phyloP scores from a whole-genome alignment of 2,113 vertebrate species.

The Cryptomyrus ogoouensis region DNA sequence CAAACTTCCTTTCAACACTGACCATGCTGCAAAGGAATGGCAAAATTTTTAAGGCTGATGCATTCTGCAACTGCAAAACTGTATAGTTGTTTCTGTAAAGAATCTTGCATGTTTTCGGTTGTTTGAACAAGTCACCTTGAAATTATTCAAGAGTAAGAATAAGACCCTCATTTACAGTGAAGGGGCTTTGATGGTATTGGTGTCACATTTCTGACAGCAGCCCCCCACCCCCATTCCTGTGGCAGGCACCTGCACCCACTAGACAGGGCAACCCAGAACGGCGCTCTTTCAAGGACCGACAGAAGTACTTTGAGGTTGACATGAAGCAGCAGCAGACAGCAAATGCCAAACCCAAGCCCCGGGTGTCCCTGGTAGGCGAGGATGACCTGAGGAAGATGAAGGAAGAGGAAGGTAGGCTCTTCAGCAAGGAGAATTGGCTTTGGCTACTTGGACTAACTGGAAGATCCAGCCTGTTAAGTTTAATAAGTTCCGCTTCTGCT shows the following conservation, averaged over 20 bases:
- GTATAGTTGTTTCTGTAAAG: neutral
- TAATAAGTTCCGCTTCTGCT: neutral
- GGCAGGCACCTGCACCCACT: conserved; percentile 43
- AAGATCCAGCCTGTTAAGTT: neutral
- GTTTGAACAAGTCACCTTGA: neutral
- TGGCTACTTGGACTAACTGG: neutral
- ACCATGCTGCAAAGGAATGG: neutral
- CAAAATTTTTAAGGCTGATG: neutral
- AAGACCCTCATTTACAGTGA: neutral
- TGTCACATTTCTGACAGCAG: neutral
- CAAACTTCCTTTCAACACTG: neutral
- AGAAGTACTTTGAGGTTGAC: conserved; percentile 95
- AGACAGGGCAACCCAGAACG: conserved; percentile 74
- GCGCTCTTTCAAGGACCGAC: conserved; percentile 85
- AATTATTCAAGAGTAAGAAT: neutral
- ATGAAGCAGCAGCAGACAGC: conserved; percentile 77
- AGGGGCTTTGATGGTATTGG: neutral
- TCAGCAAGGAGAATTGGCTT: neutral
- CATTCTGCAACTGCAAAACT: neutral
- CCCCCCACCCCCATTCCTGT: neutral
- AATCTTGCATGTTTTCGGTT: neutral
- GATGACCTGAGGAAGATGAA: conserved; percentile 96
- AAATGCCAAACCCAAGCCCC: conserved; percentile 75
- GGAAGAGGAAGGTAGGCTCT: conserved; percentile 81
- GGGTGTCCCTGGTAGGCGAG: conserved; percentile 85